phyloP scores from a whole-genome alignment of 2,888 invertebrate species.

The Electrophaes corylata region DNA sequence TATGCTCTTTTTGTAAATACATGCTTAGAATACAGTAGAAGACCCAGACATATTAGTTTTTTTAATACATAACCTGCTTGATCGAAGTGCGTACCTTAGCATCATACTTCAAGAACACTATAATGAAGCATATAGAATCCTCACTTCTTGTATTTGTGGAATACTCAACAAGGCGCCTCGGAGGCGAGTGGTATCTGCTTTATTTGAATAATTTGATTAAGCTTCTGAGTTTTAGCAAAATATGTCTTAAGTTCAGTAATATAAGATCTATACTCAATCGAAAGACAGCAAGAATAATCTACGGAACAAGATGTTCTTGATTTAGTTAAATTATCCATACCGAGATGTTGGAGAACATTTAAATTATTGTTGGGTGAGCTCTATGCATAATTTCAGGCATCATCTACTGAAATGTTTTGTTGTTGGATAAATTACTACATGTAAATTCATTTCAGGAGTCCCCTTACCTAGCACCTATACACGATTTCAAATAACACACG shows the following conservation, averaged over 20 bases:
- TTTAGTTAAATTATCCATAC: conserved; percentile 47
- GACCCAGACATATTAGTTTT: too few relatives aligned
- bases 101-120: conserved; percentile 11
- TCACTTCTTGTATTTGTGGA: conserved; percentile 56
- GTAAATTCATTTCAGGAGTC: not conserved
- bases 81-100: not conserved
- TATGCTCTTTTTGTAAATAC: too few relatives aligned
- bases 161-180: conserved; percentile 64
- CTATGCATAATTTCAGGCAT: conserved; percentile 16
- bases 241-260: conserved; percentile 26
- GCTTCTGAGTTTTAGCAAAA: conserved; percentile 48
- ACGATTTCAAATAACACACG: too few relatives aligned
- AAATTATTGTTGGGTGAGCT: conserved; percentile 17
- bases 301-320: conserved; percentile 48
- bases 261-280: conserved; percentile 34
- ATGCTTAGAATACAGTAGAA: too few relatives aligned
- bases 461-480: too few relatives aligned
- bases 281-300: conserved; percentile 35
- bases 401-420: not conserved
- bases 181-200: conserved; percentile 65
- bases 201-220: conserved; percentile 81
- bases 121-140: conserved; percentile 14
- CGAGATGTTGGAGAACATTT: conserved; percentile 27
- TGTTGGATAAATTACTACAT: not conserved
- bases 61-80: too few relatives aligned